phyloP scores from a whole-genome alignment of 2,113 vertebrate genomes.

The Pandion haliaetus region DNA sequence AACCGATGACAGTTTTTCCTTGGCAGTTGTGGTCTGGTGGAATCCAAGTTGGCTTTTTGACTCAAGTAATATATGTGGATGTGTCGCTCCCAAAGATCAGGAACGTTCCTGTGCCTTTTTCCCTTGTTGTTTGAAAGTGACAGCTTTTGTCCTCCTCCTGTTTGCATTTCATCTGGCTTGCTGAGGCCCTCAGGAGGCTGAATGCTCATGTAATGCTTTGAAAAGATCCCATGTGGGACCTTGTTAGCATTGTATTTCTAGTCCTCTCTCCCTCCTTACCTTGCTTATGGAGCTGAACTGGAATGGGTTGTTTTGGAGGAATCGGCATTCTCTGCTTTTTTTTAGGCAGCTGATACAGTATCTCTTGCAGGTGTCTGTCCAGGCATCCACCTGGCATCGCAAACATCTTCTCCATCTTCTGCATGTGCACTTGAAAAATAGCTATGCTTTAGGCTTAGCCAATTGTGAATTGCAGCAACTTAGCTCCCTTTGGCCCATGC shows the following conservation, averaged over 20 bases:
- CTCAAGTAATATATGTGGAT: not conserved
- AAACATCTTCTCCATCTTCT: not conserved
- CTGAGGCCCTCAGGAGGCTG: not conserved
- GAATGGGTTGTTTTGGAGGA: not conserved
- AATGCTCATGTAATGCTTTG: not conserved
- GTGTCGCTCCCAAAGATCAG: not conserved
- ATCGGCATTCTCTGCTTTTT: not conserved
- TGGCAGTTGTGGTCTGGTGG: not conserved
- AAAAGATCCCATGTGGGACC: not conserved
- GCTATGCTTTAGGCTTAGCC: not conserved
- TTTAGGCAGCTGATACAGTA: not conserved
- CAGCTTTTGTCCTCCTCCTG: not conserved
- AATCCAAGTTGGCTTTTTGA: not conserved
- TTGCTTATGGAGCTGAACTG: not conserved
- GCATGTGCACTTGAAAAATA: not conserved
- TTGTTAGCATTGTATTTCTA: not conserved
- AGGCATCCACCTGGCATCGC: not conserved
- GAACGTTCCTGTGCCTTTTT: not conserved
- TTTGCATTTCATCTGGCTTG: not conserved
- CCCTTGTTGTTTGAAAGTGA: not conserved
- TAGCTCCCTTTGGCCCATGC: not conserved
- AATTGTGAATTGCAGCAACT: not conserved
- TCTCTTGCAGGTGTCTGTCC: not conserved
- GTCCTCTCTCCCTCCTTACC: not conserved
- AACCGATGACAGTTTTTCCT: not conserved